A percentile compares a stretch with the other conserved stretches of the same genome.
Conservation (phyloP, 2,888 invertebrate genomes). For the Mystacides longicornis region DNA sequence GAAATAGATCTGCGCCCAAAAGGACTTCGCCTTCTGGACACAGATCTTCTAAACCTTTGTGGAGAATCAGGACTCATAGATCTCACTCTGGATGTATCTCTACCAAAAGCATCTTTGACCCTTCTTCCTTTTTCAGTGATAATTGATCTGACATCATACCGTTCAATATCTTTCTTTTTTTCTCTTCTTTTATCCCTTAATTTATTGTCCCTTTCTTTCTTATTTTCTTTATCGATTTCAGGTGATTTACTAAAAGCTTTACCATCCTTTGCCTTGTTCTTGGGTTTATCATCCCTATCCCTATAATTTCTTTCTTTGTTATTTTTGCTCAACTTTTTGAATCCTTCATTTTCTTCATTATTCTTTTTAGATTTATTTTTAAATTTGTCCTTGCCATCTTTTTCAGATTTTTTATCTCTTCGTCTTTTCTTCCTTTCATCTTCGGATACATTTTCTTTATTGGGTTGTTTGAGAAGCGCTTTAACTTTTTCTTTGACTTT, state of each 20-base stretch:
- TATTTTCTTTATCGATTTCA: constrained; percentile 31
- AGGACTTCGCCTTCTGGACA: constrained; percentile 32
- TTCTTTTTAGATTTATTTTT: constrained; percentile 41
- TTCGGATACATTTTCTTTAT: constrained; percentile 29
- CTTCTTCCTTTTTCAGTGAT: constrained; percentile 61
- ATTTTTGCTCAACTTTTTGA: constrained; percentile 74
- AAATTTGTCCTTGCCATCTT: constrained; percentile 39
- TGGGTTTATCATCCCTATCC: constrained; percentile 44
- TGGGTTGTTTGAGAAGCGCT: constrained; percentile 26
- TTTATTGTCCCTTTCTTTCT: constrained; percentile 32
- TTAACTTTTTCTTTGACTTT: constrained; percentile 29
- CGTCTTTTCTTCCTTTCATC: constrained; percentile 47
- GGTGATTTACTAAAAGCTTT: constrained; percentile 28
- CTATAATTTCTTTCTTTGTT: constrained; percentile 73
- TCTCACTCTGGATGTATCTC: constrained; percentile 54
- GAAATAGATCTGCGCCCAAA: constrained; percentile 31
- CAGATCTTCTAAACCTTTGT: constrained; percentile 28
- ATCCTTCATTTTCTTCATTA: constrained; percentile 48
- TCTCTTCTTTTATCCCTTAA: constrained; percentile 46
- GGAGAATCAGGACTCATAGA: constrained; percentile 31
- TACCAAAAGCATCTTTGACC: constrained; percentile 70
- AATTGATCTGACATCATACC: constrained; percentile 76
- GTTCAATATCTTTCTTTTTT: constrained; percentile 70
- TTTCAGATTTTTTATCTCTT: constrained; percentile 43
- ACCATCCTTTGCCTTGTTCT: constrained; percentile 30